These are phyloP conservation scores for Hylomyscus alleni DNA, from an alignment of 2,797 vertebrate species.

Conservation along the genomic window DNA sequence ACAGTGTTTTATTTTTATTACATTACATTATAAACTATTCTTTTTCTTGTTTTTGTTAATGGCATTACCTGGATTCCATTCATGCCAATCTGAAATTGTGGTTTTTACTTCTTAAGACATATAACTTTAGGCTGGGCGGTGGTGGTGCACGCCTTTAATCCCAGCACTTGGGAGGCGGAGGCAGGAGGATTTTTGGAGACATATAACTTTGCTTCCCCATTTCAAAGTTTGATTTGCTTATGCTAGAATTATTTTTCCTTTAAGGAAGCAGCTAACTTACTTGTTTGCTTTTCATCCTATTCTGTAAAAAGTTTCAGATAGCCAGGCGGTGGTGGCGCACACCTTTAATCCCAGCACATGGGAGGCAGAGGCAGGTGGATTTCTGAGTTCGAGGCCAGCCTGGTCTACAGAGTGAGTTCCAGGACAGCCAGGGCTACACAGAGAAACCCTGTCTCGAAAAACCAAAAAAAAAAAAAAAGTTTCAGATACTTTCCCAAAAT, in stretches of 20 bases:
- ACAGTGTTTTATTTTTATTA: slow-evolving; percentile 19
- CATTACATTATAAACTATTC: neutral
- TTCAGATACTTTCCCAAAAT: neutral
- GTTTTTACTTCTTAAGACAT: neutral
- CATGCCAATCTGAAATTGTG: neutral
- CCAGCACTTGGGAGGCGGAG: too few species aligned
- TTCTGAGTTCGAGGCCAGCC: too few species aligned
- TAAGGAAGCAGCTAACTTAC: neutral
- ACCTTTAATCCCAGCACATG: too few species aligned
- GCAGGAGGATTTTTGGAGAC: too few species aligned
- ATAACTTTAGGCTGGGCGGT: too few species aligned
- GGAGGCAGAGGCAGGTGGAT: too few species aligned
- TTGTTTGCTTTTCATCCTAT: neutral
- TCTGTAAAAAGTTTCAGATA: neutral
- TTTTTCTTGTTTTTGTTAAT: slow-evolving; percentile 43
- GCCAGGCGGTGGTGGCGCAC: too few species aligned
- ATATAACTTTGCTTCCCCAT: neutral
- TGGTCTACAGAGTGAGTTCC: too few species aligned
- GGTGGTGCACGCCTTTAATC: too few species aligned
- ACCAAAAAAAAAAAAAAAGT: too few species aligned
- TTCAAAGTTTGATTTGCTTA: slow-evolving; percentile 31
- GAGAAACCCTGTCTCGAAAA: too few species aligned
- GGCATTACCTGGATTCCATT: neutral
- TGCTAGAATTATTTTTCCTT: neutral
- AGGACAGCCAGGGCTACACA: too few species aligned